Evolutionary conservation across 2,797 vertebrate species (phyloP).

Genomic region (Pseudochirops corinnae): DNA sequence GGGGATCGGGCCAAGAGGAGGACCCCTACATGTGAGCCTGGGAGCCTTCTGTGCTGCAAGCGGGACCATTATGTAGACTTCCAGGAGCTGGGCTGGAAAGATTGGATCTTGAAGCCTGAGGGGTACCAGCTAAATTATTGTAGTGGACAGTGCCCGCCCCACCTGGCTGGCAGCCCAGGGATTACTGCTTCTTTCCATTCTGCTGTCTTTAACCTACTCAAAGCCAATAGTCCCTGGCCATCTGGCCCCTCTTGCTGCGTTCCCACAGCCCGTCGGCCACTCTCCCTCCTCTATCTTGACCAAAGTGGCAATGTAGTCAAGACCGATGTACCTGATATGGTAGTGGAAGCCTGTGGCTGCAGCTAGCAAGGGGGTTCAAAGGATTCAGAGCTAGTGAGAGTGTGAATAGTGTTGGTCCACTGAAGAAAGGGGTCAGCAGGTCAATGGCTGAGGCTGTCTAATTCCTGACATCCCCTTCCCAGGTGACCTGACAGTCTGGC

Average conservation of each 20-base stretch:
- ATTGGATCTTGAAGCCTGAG: slow-evolving; percentile 94
- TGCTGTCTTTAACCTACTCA: slow-evolving; percentile 92
- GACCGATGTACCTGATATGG: slow-evolving; percentile 93
- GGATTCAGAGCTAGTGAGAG: slow-evolving; percentile 42
- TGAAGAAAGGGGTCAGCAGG: slow-evolving; percentile 39
- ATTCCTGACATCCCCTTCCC: slow-evolving; percentile 42
- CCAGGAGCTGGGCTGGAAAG: slow-evolving; percentile 92
- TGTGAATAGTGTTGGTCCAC: slow-evolving; percentile 35
- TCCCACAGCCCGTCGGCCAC: slow-evolving; percentile 90
- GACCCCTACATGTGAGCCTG: slow-evolving; percentile 88
- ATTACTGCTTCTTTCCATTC: slow-evolving; percentile 94
- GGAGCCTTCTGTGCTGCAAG: slow-evolving; percentile 91
- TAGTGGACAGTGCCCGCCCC: slow-evolving; percentile 92
- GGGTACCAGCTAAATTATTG: slow-evolving; percentile 95
- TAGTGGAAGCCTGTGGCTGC: slow-evolving; percentile 94
- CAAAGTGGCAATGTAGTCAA: slow-evolving; percentile 92
- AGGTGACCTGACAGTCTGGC: slow-evolving; percentile 13
- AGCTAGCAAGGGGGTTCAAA: slow-evolving; percentile 85
- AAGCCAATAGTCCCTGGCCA: slow-evolving; percentile 91
- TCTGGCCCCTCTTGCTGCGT: slow-evolving; percentile 90
- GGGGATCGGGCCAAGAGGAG: slow-evolving; percentile 86
- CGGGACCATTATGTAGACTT: slow-evolving; percentile 93
- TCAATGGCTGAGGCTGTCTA: slow-evolving; percentile 33
- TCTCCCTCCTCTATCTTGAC: slow-evolving; percentile 94
- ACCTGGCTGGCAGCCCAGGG: slow-evolving; percentile 91